These are phyloP conservation scores for Myopa tessellatipennis DNA, from an alignment of 2,888 invertebrate genomes.

Conservation along the genomic window DNA sequence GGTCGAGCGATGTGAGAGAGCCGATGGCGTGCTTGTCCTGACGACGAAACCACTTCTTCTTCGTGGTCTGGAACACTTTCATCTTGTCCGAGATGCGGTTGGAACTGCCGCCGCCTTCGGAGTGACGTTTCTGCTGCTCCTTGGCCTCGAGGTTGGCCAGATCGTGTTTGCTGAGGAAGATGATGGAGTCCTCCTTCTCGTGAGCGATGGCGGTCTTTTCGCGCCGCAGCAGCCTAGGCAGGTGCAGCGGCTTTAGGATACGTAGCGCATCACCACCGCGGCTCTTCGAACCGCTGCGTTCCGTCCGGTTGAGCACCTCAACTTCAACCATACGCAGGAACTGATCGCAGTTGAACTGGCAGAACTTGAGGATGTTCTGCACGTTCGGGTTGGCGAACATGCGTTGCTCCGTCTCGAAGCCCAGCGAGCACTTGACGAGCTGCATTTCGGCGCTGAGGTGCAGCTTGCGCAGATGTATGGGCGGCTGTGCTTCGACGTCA, in stretches of 20 bases:
- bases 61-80: constrained; percentile 70
- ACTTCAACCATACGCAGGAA: constrained; percentile 66
- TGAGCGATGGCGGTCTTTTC: constrained; percentile 68
- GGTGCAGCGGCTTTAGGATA: constrained; percentile 69
- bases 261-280: constrained; percentile 72
- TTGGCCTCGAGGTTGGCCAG: constrained; percentile 72
- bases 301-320: constrained; percentile 66
- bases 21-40: constrained; percentile 57
- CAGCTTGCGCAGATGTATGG: constrained; percentile 69
- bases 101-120: constrained; percentile 50
- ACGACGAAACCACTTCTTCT: constrained; percentile 76
- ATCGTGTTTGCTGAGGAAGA: constrained; percentile 76
- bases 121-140: constrained; percentile 58
- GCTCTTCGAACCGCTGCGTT: constrained; percentile 68
- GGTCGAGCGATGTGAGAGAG: constrained; percentile 64
- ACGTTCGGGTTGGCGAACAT: constrained; percentile 68
- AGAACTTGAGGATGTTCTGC: constrained; percentile 67
- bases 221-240: constrained; percentile 64
- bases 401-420: constrained; percentile 67
- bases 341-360: constrained; percentile 68
- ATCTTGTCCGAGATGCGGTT: constrained; percentile 66
- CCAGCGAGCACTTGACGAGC: constrained; percentile 63
- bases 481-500: constrained; percentile 68
- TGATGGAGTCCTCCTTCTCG: constrained; percentile 76
- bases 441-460: constrained; percentile 68